phyloP scores from a whole-genome alignment of 2,888 invertebrate species.

The Toxonevra muliebris region DNA sequence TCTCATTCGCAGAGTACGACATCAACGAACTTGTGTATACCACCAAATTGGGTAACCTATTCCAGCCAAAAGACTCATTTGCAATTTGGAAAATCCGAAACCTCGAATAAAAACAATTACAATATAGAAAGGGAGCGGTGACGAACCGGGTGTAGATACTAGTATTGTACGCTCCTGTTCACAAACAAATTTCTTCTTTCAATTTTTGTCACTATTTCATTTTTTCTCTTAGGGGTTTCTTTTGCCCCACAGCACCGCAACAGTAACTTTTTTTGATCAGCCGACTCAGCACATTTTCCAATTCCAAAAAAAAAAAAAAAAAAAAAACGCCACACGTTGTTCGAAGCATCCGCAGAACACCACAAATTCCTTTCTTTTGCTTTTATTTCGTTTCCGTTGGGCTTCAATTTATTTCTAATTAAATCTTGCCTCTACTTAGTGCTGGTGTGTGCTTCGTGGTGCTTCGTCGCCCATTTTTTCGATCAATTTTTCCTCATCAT shows the following conservation, averaged over 20 bases:
- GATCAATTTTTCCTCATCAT: slow-evolving; percentile 48
- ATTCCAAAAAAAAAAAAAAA: too few relatives aligned
- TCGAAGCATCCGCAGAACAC: slow-evolving; percentile 12
- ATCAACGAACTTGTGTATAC: slow-evolving; percentile 34
- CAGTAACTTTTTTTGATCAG: too few relatives aligned
- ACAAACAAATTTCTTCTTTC: too few relatives aligned
- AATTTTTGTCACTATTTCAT: too few relatives aligned
- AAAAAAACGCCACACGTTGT: too few relatives aligned
- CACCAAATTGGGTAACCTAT: slow-evolving; percentile 36
- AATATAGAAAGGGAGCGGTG: too few relatives aligned
- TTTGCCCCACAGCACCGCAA: too few relatives aligned
- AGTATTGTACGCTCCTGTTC: too few relatives aligned
- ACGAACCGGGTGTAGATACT: too few relatives aligned
- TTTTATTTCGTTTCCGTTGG: slow-evolving; percentile 3
- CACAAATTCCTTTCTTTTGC: slow-evolving; percentile 1
- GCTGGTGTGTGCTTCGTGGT: slow-evolving; percentile 36
- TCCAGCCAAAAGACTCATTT: background rate
- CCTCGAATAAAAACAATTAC: too few relatives aligned
- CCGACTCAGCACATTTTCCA: background rate
- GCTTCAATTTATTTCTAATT: slow-evolving; percentile 1
- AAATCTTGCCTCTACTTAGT: slow-evolving; percentile 10
- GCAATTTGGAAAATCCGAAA: too few relatives aligned
- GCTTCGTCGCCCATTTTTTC: slow-evolving; percentile 45
- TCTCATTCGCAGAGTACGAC: background rate
- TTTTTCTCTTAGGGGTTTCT: too few relatives aligned